A percentile compares a stretch with the other conserved stretches of the same genome.
These are phyloP conservation scores for Mallotus villosus DNA, from an alignment of 2,797 vertebrate species.

Conservation along the genomic window DNA sequence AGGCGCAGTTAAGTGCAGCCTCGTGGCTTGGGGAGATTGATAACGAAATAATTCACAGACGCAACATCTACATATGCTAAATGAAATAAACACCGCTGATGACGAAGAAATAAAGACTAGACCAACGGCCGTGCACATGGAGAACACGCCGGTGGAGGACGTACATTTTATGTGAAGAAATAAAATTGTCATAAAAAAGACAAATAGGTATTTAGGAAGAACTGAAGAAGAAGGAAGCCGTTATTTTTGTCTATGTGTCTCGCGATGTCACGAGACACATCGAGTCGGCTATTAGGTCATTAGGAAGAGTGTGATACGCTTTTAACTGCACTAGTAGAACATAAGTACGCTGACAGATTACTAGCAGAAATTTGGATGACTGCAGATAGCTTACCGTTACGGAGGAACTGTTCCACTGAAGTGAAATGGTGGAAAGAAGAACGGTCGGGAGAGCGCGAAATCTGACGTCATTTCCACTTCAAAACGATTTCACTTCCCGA, in stretches of 20 bases:
- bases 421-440: too few species aligned
- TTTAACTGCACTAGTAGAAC: too few species aligned
- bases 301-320: too few species aligned
- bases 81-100: conserved; percentile 35
- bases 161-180: not conserved
- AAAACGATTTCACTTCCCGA: too few species aligned
- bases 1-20: conserved; percentile 42
- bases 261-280: conserved; percentile 30
- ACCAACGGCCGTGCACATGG: conserved; percentile 29
- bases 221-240: conserved; percentile 9
- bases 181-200: conserved; percentile 4
- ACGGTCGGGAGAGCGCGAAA: too few species aligned
- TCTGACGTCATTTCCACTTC: too few species aligned
- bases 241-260: conserved; percentile 25
- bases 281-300: conserved; percentile 31
- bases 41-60: conserved; percentile 28
- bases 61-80: conserved; percentile 45
- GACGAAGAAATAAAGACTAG: conserved; percentile 27
- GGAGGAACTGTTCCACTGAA: too few species aligned
- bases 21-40: conserved; percentile 36
- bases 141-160: not conserved
- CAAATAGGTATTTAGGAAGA: conserved; percentile 25
- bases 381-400: too few species aligned
- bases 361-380: too few species aligned
- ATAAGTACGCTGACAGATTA: too few species aligned